phyloP scores from a whole-genome alignment of 2,888 invertebrate genomes.

The Portevinia maculata region DNA sequence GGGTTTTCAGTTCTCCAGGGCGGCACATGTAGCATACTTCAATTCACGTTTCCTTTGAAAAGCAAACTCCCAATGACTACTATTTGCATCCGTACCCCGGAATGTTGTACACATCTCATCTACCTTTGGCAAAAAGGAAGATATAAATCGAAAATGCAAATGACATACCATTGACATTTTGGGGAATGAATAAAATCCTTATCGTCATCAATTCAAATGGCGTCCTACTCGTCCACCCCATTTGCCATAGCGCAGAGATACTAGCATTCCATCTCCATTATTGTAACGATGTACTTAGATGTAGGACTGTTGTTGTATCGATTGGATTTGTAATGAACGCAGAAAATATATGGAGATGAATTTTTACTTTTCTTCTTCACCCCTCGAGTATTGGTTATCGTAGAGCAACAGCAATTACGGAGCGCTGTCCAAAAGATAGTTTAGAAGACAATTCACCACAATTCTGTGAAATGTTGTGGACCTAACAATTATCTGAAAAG shows the following conservation, averaged over 20 bases:
- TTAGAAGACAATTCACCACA: too few relatives aligned
- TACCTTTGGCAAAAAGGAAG: conserved; percentile 44
- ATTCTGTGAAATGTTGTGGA: too few relatives aligned
- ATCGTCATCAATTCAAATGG: conserved; percentile 58
- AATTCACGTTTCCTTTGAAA: conserved; percentile 24
- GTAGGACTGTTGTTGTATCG: conserved; percentile 57
- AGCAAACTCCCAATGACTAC: conserved; percentile 41
- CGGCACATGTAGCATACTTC: conserved; percentile 7
- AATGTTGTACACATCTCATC: conserved; percentile 33
- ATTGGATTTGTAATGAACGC: conserved; percentile 50
- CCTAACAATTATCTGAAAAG: too few relatives aligned
- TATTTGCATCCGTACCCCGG: conserved; percentile 39
- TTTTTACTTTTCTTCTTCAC: conserved; percentile 5
- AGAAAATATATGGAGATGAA: conserved; percentile 34
- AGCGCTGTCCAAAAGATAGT: too few relatives aligned
- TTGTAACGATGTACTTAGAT: conserved; percentile 57
- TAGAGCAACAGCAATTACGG: too few relatives aligned
- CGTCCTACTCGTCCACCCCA: conserved; percentile 25
- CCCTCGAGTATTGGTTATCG: too few relatives aligned
- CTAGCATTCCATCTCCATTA: conserved; percentile 33
- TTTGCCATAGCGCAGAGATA: conserved; percentile 19
- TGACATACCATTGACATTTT: conserved; percentile 56
- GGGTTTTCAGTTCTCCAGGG: background rate
- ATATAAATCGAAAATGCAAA: conserved; percentile 60
- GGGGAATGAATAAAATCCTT: conserved; percentile 58